Evolutionary conservation across 2,113 vertebrate species (phyloP).

Genomic region (Oncorhynchus gorbuscha): DNA sequence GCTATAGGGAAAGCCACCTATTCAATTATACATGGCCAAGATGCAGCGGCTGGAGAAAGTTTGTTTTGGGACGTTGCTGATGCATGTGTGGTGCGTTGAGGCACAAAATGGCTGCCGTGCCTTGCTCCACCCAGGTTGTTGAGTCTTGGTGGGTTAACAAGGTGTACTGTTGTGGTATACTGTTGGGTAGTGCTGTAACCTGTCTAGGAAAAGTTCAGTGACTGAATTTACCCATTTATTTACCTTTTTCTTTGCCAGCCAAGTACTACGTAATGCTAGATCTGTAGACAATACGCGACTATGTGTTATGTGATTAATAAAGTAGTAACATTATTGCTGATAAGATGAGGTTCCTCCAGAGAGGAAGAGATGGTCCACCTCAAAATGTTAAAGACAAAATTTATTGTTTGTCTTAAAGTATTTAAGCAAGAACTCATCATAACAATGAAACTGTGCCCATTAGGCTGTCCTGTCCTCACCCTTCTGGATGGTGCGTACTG

Average conservation of each 20-base stretch:
- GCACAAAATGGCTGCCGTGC: not conserved
- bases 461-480: conserved; percentile 46
- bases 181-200: too few species aligned
- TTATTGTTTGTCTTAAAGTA: not conserved
- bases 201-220: too few species aligned
- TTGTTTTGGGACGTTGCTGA: not conserved
- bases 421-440: too few species aligned
- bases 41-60: not conserved
- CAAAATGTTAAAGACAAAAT: too few species aligned
- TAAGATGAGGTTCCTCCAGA: too few species aligned
- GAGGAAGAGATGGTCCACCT: too few species aligned
- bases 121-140: not conserved
- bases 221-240: too few species aligned
- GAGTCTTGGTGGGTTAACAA: not conserved
- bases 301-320: not conserved
- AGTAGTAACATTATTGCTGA: not conserved
- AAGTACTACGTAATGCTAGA: too few species aligned
- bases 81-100: not conserved
- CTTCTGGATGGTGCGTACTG: conserved; percentile 60
- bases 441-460: not conserved
- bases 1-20: conserved; percentile 16
- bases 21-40: conserved; percentile 64
- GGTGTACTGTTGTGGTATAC: too few species aligned
- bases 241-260: too few species aligned
- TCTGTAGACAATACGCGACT: not conserved